Conservation (phyloP, 2,113 vertebrate genomes). For the Rutilus rutilus region DNA sequence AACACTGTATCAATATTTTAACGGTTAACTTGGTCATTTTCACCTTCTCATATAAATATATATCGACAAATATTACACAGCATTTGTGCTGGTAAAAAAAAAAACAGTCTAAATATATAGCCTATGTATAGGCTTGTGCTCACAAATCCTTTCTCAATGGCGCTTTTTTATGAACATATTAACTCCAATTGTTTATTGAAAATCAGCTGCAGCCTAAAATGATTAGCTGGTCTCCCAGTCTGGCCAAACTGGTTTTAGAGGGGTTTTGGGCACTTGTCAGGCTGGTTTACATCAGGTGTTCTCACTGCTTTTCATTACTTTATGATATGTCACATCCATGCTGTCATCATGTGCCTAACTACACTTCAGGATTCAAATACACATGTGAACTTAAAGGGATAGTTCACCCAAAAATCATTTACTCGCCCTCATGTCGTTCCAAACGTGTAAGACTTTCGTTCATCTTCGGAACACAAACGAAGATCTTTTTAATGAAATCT, state of each 20-base stretch:
- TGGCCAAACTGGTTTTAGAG: neutral
- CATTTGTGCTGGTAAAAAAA: neutral
- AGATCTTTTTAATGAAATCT: too few relatives aligned
- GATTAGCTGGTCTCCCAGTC: neutral
- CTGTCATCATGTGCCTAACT: neutral
- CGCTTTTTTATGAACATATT: neutral
- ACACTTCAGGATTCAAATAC: neutral
- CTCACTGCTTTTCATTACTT: neutral
- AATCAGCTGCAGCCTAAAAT: neutral
- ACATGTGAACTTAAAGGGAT: neutral
- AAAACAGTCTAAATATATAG: neutral
- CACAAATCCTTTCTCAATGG: neutral
- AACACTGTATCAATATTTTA: conserved; percentile 23
- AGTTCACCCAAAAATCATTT: too few relatives aligned
- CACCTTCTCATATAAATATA: conserved; percentile 1
- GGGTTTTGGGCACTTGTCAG: neutral
- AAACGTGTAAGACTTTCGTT: too few relatives aligned
- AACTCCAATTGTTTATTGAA: neutral
- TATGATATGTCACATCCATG: neutral
- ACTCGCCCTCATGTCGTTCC: too few relatives aligned
- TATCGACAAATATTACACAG: neutral
- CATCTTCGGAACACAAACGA: too few relatives aligned
- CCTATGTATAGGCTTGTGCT: neutral
- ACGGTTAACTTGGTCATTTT: neutral
- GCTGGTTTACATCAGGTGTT: neutral